These are phyloP conservation scores for Peromyscus aztecus DNA, from an alignment of 2,797 vertebrate species.

Conservation along the genomic window DNA sequence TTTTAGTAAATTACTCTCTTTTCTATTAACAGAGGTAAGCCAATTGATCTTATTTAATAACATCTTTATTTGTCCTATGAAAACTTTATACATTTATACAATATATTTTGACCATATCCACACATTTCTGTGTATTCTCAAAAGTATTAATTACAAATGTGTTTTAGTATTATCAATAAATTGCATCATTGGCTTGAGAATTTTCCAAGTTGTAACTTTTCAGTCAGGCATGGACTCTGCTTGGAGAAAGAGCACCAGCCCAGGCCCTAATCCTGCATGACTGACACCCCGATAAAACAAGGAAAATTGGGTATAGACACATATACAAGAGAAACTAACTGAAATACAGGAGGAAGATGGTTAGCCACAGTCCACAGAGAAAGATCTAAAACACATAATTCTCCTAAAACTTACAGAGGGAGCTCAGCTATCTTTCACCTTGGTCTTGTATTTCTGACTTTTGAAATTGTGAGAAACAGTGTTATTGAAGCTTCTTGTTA, in stretches of 20 bases:
- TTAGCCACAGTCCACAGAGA: background rate
- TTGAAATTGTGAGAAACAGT: background rate
- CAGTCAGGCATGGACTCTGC: background rate
- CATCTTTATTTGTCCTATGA: background rate
- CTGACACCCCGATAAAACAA: background rate
- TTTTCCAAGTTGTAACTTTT: constrained; percentile 4
- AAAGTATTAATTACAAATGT: constrained; percentile 35
- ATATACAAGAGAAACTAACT: background rate
- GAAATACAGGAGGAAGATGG: background rate
- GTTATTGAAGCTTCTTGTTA: background rate
- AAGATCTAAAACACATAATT: background rate
- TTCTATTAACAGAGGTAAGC: background rate
- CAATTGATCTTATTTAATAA: background rate
- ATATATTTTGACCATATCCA: background rate
- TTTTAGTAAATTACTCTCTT: background rate
- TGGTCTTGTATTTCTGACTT: background rate
- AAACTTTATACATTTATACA: background rate
- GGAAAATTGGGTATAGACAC: background rate
- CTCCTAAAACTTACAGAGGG: background rate
- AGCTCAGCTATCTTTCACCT: background rate
- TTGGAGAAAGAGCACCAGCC: background rate
- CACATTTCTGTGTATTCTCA: background rate
- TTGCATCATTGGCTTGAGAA: constrained; percentile 39
- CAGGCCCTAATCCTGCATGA: background rate
- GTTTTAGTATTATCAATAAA: constrained; percentile 21